Percentiles rank a stretch among this genome's conserved stretches.
phyloP scores from a whole-genome alignment of 2,113 vertebrate genomes.

The Phyllostomus discolor region DNA sequence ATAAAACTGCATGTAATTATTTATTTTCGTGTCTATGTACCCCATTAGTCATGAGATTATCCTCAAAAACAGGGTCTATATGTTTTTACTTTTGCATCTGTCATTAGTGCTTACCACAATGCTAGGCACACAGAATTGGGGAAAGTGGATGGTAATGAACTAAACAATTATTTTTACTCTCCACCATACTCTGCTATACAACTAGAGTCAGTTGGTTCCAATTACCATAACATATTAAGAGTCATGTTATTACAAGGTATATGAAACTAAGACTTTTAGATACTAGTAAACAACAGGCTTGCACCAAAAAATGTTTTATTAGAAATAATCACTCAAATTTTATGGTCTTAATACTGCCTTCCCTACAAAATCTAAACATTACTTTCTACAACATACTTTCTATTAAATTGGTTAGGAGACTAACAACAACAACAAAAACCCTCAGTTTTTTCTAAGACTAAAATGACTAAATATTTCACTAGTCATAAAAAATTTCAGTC shows the following conservation, averaged over 20 bases:
- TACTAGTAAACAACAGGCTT: constrained; percentile 12
- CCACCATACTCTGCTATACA: background rate
- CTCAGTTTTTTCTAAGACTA: constrained; percentile 21
- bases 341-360: background rate
- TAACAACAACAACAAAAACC: background rate
- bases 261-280: background rate
- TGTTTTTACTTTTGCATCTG: background rate
- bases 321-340: constrained; percentile 8
- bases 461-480: constrained; percentile 15
- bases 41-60: background rate
- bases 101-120: background rate
- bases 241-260: background rate
- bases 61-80: background rate
- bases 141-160: background rate
- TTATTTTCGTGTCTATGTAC: background rate
- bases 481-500: background rate
- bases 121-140: background rate
- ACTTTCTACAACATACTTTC: constrained; percentile 9
- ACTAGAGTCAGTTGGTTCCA: background rate
- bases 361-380: background rate
- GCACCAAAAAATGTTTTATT: constrained; percentile 16
- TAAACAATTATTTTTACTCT: constrained; percentile 17
- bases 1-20: background rate
- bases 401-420: background rate
- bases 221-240: background rate